Base-by-base conservation (phyloP, 2,113 vertebrate species). In the Guaruba guarouba region DNA sequence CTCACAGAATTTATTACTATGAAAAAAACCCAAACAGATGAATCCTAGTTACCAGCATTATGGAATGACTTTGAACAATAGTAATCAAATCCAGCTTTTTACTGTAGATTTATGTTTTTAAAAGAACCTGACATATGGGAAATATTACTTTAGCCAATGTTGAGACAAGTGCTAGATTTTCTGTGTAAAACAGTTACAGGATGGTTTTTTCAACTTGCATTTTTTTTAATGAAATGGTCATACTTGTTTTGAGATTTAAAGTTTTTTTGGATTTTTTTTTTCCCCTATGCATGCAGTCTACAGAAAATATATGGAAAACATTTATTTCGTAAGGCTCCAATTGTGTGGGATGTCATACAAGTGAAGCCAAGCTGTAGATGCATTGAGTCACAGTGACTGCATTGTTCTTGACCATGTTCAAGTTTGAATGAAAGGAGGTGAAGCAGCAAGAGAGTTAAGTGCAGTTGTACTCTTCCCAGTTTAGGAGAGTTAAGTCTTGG, bases 31-130 rank as follows among this genome's bases (percentile, higher is more conserved):
- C 37, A 41, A 95, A 67, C 85, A 94, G 89, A 91, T 94, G 88
- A 96, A 80, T 94, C 82, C 70, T 90, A 77, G 66, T 97, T 96
- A 75, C 89, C 52, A 89, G 43, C 9, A 1, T 68, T 92, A 73
- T 61, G 73, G 90, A 94, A 91, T 78, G 55, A 68, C 92, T 95
- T 96, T 95, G 85, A 96, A 95, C 80, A 87, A 95, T 35, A 76
- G 76, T 96, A 96, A 97, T 96, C 82, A 92, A 94, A 62, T 87
- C 90, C 95, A 97, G 90, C 89, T 96, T 96, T 82, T 96, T 88
- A 48, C 35, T 91, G 39, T 57, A 92, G 88, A 92, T 94, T 93
- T 86, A 92, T 96, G 25, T 83, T 96, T 91, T 90, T 63, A 71
- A 78, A 94, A 89, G 52, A 90, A 63, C 8, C 8, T 68, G 33